These are phyloP conservation scores for Vulpes ferrilata DNA, from an alignment of 2,113 vertebrate genomes.

Conservation along the genomic window DNA sequence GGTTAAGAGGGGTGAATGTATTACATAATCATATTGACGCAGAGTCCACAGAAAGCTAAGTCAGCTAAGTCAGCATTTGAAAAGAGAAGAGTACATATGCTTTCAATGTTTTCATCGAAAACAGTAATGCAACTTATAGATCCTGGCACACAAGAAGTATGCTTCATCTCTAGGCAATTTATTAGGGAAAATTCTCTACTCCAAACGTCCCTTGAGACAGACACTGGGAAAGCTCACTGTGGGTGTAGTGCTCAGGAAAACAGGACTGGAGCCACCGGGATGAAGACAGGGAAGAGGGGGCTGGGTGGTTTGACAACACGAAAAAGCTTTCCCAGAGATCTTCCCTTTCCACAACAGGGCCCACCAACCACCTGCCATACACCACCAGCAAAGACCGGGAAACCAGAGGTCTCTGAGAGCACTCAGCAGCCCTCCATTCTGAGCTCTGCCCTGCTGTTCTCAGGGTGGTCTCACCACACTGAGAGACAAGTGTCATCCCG, in stretches of 20 bases:
- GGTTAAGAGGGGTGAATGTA: neutral
- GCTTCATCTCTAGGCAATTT: neutral
- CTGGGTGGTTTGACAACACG: neutral
- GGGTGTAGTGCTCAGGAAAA: neutral
- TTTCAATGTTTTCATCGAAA: neutral
- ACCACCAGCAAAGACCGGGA: neutral
- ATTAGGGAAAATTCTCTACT: neutral
- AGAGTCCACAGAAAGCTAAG: neutral
- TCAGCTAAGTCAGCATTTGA: neutral
- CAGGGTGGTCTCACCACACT: too few relatives aligned
- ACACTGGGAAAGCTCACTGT: neutral
- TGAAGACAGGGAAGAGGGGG: neutral
- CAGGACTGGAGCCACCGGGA: accelerated
- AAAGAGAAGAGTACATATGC: neutral
- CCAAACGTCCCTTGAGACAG: neutral
- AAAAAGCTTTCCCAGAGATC: neutral
- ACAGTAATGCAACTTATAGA: neutral
- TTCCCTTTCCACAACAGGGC: neutral
- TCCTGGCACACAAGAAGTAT: neutral
- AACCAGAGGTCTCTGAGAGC: neutral
- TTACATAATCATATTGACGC: neutral
- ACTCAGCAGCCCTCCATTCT: accelerated
- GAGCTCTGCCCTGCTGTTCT: neutral
- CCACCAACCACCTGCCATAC: neutral
- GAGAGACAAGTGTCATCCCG: too few relatives aligned